phyloP scores from a whole-genome alignment of 2,888 invertebrate species.

The Nineta flava region DNA sequence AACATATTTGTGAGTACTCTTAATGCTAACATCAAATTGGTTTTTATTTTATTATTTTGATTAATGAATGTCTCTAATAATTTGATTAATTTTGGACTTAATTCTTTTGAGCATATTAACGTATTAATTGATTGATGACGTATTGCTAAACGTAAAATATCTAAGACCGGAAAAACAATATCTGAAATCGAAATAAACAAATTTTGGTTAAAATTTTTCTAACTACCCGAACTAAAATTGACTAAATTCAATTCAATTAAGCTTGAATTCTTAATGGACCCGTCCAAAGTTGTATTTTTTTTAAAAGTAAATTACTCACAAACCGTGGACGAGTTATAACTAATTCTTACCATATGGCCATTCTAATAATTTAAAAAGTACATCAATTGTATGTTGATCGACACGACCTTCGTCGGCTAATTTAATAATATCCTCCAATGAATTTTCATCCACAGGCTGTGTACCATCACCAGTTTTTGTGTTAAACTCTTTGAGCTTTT shows the following conservation, averaged over 20 bases:
- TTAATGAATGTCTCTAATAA: conserved; percentile 20
- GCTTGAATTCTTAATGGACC: too few relatives aligned
- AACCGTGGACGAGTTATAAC: background rate
- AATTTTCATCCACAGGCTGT: conserved; percentile 34
- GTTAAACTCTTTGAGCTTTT: conserved; percentile 61
- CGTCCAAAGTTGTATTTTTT: too few relatives aligned
- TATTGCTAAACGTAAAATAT: conserved; percentile 70
- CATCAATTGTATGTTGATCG: conserved; percentile 32
- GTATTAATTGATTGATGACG: conserved; percentile 36
- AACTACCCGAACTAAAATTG: background rate
- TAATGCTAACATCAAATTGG: conserved; percentile 64
- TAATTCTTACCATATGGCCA: conserved; percentile 51
- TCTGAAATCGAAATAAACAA: conserved; percentile 31
- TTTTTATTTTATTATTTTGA: conserved; percentile 30
- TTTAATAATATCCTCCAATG: conserved; percentile 45
- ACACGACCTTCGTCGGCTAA: conserved; percentile 34
- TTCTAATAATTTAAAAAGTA: conserved; percentile 43
- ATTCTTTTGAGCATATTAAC: conserved; percentile 33
- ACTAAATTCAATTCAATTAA: too few relatives aligned
- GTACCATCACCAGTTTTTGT: conserved; percentile 36
- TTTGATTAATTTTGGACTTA: conserved; percentile 19
- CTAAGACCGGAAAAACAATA: conserved; percentile 75
- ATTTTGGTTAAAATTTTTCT: background rate
- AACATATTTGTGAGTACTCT: conserved; percentile 73
- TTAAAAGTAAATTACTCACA: too few relatives aligned